phyloP scores from a whole-genome alignment of 2,113 vertebrate species.

The Semnopithecus entellus region DNA sequence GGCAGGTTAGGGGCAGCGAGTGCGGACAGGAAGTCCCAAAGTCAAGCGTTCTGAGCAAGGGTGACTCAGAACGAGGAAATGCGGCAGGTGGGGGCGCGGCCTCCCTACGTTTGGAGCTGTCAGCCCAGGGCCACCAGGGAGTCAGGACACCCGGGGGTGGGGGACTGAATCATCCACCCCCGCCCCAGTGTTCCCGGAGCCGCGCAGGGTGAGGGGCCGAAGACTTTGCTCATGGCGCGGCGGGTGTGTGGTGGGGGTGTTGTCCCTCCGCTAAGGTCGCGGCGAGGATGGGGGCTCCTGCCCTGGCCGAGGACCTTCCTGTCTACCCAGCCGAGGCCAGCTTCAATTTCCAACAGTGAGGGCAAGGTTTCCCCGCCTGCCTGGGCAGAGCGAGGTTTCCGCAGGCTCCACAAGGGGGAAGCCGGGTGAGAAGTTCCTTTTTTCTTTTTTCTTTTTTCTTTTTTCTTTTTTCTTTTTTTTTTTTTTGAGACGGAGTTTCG shows the following conservation, averaged over 20 bases:
- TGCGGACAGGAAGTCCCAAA: conserved; percentile 72
- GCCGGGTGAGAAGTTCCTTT: background rate
- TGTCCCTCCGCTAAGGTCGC: background rate
- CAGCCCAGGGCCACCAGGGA: conserved; percentile 53
- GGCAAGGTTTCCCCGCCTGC: background rate
- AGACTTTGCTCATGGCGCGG: background rate
- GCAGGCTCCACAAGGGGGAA: conserved; percentile 11
- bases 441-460: background rate
- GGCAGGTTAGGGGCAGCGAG: background rate
- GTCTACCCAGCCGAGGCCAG: background rate
- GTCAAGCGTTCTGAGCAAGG: conserved; percentile 61
- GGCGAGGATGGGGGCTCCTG: background rate
- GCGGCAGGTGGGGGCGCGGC: conserved; percentile 76
- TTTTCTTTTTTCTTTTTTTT: background rate
- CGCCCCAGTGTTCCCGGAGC: background rate
- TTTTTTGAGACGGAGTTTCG: too few relatives aligned
- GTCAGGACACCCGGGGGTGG: conserved; percentile 2
- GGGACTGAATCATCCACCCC: conserved; percentile 52
- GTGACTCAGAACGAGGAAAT: conserved; percentile 76
- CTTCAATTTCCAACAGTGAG: background rate
- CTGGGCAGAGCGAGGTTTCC: background rate
- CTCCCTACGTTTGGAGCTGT: conserved; percentile 51
- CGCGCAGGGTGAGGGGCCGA: background rate
- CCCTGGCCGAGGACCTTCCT: background rate
- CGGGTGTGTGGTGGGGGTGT: background rate